These are phyloP conservation scores for Eupleurogrammus muticus DNA, from an alignment of 2,797 vertebrate genomes.

Conservation along the genomic window DNA sequence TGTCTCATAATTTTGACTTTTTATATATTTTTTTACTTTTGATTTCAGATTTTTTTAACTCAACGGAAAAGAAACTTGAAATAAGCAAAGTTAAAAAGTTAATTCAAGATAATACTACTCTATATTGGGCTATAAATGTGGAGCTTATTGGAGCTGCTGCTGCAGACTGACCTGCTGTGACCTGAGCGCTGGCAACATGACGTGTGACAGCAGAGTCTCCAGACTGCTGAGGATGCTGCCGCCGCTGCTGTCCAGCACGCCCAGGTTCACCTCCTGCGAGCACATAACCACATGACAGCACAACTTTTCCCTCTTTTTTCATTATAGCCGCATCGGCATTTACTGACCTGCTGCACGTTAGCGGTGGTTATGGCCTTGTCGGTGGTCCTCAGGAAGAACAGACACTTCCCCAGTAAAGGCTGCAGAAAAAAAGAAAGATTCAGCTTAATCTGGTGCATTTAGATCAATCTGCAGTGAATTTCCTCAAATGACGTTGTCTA, in stretches of 20 bases:
- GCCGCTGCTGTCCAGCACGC: conserved; percentile 77
- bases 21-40: too few species aligned
- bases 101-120: too few species aligned
- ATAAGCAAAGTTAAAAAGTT: too few species aligned
- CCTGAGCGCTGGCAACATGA: conserved; percentile 83
- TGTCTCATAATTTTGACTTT: too few species aligned
- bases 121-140: too few species aligned
- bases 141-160: too few species aligned
- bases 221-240: conserved; percentile 80
- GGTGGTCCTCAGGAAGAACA: conserved; percentile 86
- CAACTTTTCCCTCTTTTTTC: too few species aligned
- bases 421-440: conserved; percentile 52
- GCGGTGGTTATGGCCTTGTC: conserved; percentile 82
- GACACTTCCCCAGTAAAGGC: conserved; percentile 83
- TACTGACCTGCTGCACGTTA: conserved; percentile 85
- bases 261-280: conserved; percentile 85
- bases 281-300: too few species aligned
- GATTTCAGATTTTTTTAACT: too few species aligned
- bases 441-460: neutral
- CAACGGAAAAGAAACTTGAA: too few species aligned
- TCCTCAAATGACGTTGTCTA: too few species aligned
- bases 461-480: neutral
- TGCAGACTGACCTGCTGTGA: conserved; percentile 85
- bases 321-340: neutral
- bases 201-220: conserved; percentile 80